Evolutionary conservation across 2,888 invertebrate genomes (phyloP), one percentile per base, ranked within the genome.

Genomic region (Pollenia amentaria): DNA sequence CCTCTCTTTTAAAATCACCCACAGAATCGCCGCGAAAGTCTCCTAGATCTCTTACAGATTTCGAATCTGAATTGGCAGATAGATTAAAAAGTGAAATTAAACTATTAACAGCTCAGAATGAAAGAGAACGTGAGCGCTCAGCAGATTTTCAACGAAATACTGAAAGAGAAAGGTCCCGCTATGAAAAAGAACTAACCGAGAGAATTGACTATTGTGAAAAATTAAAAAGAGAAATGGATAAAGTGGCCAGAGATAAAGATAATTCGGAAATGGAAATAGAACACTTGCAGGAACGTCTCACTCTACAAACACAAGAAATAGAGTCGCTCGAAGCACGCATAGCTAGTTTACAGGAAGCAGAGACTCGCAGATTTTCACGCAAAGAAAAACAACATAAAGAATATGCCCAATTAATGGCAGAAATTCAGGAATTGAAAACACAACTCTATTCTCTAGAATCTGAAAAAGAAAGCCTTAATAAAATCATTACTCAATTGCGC

Each of bases 71-170:
- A 87, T 91, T 91, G 29, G 93, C 92, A 10, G 94, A 94, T 55
- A 94, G 94, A 0, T 90, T 95, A 3, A 93, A 93, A 69, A 94
- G 94, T 89, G 95, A 95, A 92, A 89, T 95, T 4, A 93, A 94
- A 11, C 89, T 95, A 0, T 90, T 95, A 44, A 94, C 93, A 67
- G 93, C 94, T 0, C 94, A 94, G 90, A 93, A 95, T 88, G 95
- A 95, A 60, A 92, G 93, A 44, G 95, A 95, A 89, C 93, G 94
- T 2, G 91, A 93, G 16, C 92, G 95, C 18, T 89, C 90, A n/a
- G 91, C 89, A 9, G 95, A 95, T 90, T 89, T 94, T 72, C 94
- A 93, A 67, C 93, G 94, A 0, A 90, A 91, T 89, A 89, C 93
- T 42, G 94, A 94, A 48, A 93, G 93, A 48, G 92, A 92, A 87